Evolutionary conservation across 2,888 invertebrate genomes (phyloP).

Genomic region (Tillus elongatus): DNA sequence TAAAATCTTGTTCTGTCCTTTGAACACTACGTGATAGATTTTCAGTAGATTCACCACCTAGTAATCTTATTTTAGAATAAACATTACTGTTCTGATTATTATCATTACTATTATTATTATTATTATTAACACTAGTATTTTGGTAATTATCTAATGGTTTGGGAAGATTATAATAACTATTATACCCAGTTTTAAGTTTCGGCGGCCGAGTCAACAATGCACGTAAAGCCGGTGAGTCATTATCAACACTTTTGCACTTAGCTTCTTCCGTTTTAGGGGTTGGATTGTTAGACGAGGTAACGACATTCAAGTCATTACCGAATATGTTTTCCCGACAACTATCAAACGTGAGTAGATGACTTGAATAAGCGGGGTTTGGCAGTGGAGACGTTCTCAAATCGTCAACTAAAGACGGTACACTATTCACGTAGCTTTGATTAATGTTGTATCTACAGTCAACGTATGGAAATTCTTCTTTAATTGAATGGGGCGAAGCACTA

Average conservation of each 20-base stretch:
- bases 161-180: background rate
- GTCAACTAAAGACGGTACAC: conserved; percentile 20
- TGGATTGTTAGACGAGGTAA: background rate
- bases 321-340: conserved; percentile 22
- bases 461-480: conserved; percentile 25
- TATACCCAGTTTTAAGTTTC: background rate
- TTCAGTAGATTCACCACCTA: too few species aligned
- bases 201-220: conserved; percentile 45
- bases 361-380: conserved; percentile 21
- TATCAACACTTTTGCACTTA: too few species aligned
- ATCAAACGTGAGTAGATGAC: conserved; percentile 26
- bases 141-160: background rate
- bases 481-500: conserved; percentile 7
- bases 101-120: too few species aligned
- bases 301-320: background rate
- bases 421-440: conserved; percentile 22
- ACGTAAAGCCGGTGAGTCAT: conserved; percentile 50
- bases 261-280: conserved; percentile 27
- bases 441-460: conserved; percentile 24
- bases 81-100: too few species aligned
- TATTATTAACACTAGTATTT: too few species aligned
- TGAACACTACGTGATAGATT: too few species aligned
- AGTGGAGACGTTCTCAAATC: conserved; percentile 28
- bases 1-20: too few species aligned
- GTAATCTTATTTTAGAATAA: too few species aligned